A percentile compares a stretch with the other conserved stretches of the same genome.
Evolutionary conservation across 2,888 invertebrate genomes (phyloP).

Genomic region (Callinectes sapidus): DNA sequence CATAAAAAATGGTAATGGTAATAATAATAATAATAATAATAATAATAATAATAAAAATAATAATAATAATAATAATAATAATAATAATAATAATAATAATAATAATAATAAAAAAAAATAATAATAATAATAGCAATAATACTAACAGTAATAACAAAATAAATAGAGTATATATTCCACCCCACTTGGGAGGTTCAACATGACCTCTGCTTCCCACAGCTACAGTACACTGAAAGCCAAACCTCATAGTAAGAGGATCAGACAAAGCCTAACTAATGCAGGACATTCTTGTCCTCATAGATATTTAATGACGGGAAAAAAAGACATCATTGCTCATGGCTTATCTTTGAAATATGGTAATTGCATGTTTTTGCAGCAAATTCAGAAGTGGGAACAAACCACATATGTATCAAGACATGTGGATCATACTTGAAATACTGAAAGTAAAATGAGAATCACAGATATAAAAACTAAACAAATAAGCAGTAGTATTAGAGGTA

Average conservation of each 20-base stretch:
- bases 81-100: neutral
- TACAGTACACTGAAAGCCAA: slow-evolving; percentile 1
- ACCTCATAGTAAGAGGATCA: neutral
- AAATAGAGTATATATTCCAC: neutral
- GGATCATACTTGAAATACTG: slow-evolving; percentile 11
- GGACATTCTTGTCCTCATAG: neutral
- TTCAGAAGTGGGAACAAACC: slow-evolving; percentile 5
- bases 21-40: neutral
- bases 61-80: slow-evolving; percentile 37
- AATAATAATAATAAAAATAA: slow-evolving; percentile 34
- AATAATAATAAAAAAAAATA: neutral
- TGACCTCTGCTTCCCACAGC: neutral
- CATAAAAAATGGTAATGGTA: neutral
- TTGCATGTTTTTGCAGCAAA: neutral
- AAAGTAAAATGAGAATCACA: slow-evolving; percentile 42
- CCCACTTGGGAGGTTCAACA: neutral
- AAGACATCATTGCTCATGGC: neutral
- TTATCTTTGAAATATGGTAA: neutral
- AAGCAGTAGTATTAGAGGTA: slow-evolving; percentile 41
- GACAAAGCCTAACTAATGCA: slow-evolving; percentile 6
- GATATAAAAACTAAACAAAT: slow-evolving; percentile 39
- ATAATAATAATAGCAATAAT: no score
- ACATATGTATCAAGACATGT: neutral
- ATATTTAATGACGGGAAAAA: neutral
- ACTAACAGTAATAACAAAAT: neutral